These are phyloP conservation scores for Ceraclea dissimilis DNA, from an alignment of 2,888 invertebrate genomes.

Conservation along the genomic window DNA sequence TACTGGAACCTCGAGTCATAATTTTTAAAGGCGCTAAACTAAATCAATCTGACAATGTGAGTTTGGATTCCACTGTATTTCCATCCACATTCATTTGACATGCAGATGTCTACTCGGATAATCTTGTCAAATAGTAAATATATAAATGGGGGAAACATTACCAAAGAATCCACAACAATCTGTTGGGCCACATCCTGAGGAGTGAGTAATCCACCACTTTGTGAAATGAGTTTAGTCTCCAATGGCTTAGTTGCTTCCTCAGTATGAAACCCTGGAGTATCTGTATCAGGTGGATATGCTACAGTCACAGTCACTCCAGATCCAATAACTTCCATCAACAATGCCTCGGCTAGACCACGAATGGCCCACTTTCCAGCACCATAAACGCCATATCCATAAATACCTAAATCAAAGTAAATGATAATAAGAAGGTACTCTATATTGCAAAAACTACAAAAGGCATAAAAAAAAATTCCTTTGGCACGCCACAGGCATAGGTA, in stretches of 20 bases:
- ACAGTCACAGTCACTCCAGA: slow-evolving; percentile 78
- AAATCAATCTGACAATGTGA: too few relatives aligned
- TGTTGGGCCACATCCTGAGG: slow-evolving; percentile 74
- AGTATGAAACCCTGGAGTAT: slow-evolving; percentile 88
- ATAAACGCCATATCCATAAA: slow-evolving; percentile 92
- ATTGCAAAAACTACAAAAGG: not conserved
- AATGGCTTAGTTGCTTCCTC: slow-evolving; percentile 83
- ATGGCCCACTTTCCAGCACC: slow-evolving; percentile 92
- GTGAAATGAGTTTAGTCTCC: slow-evolving; percentile 82
- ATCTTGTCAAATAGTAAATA: too few relatives aligned
- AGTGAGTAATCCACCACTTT: slow-evolving; percentile 65
- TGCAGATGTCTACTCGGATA: too few relatives aligned
- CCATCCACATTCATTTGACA: too few relatives aligned
- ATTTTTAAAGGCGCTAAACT: too few relatives aligned
- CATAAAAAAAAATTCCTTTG: too few relatives aligned
- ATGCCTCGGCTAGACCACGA: slow-evolving; percentile 85
- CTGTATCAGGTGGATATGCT: slow-evolving; percentile 90
- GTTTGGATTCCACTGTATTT: too few relatives aligned
- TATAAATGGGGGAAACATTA: too few relatives aligned
- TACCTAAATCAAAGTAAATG: slow-evolving; percentile 57
- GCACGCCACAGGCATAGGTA: too few relatives aligned
- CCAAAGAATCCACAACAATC: slow-evolving; percentile 74
- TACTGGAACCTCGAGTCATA: too few relatives aligned
- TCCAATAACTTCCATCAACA: slow-evolving; percentile 88
- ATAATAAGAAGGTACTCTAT: not conserved